These are phyloP conservation scores for Calliphora vicina DNA, from an alignment of 1,140 invertebrate species.

Conservation along the genomic window DNA sequence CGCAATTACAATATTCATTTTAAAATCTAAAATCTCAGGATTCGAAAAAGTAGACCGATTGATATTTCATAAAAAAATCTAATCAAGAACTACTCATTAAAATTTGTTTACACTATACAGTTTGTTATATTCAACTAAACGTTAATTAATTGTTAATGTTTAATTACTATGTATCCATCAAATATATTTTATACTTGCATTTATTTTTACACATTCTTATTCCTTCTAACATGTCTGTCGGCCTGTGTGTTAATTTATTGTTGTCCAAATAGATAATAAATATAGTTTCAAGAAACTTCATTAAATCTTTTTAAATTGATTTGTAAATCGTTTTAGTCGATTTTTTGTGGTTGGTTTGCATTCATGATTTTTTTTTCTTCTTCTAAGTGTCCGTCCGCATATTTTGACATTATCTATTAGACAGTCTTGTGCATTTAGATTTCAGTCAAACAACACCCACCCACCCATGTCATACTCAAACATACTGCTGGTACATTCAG, in stretches of 20 bases:
- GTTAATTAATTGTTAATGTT: no score
- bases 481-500: neutral
- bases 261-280: slow-evolving; percentile 56
- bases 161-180: no score
- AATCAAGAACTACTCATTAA: no score
- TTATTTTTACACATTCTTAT: no score
- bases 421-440: neutral
- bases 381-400: neutral
- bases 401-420: slow-evolving; percentile 37
- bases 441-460: no score
- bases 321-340: slow-evolving; percentile 56
- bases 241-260: slow-evolving; percentile 49
- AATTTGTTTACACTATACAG: slow-evolving; percentile 32
- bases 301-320: slow-evolving; percentile 61
- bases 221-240: no score
- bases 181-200: no score
- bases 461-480: neutral
- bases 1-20: no score
- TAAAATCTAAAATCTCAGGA: no score
- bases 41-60: no score
- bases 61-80: no score
- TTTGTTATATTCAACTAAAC: no score
- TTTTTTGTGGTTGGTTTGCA: slow-evolving; percentile 40
- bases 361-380: neutral
- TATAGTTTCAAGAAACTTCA: slow-evolving; percentile 47